These are phyloP conservation scores for Mus minutoides DNA, from an alignment of 2,797 vertebrate genomes.

Conservation along the genomic window DNA sequence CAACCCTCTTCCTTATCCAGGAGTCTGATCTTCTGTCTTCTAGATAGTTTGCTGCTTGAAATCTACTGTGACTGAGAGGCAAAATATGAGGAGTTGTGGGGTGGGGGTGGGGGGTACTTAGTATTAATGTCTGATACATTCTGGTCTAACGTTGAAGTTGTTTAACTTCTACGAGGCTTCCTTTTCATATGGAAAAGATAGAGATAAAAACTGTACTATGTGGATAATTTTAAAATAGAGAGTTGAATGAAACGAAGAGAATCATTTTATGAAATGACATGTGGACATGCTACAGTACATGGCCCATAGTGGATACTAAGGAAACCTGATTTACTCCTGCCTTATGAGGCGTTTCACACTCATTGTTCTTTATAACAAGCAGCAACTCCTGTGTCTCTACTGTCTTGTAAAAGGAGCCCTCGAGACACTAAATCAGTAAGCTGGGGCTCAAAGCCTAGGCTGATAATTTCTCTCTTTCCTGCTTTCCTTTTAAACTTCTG, in stretches of 20 bases:
- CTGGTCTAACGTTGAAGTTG: constrained; percentile 28
- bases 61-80: neutral
- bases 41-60: neutral
- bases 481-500: neutral
- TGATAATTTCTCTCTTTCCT: neutral
- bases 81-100: neutral
- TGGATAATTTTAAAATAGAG: neutral
- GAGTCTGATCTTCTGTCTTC: neutral
- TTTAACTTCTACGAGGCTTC: neutral
- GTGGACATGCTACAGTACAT: neutral
- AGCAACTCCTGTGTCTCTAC: neutral
- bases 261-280: neutral
- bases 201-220: neutral
- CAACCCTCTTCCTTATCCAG: neutral
- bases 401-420: neutral
- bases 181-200: neutral
- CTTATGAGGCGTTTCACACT: neutral
- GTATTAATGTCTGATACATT: constrained; percentile 12
- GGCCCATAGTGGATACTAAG: neutral
- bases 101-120: neutral
- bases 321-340: neutral
- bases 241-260: constrained; percentile 37
- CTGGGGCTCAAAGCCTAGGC: neutral
- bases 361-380: neutral
- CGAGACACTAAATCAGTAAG: neutral